Conservation (phyloP, 2,113 vertebrate genomes). For the Crypturellus undulatus region DNA sequence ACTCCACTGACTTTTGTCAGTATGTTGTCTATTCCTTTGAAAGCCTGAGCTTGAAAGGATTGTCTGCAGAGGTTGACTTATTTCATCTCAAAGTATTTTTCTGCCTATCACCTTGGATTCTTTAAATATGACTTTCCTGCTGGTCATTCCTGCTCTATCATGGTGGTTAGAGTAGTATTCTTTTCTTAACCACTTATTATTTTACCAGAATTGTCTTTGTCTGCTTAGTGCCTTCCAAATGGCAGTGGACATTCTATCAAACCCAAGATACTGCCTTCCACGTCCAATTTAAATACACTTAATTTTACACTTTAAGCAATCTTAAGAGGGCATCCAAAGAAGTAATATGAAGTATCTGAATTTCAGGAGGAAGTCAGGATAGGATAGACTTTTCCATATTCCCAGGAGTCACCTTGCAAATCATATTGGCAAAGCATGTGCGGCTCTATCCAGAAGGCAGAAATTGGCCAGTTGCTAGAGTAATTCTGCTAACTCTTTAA, state of each 20-base stretch:
- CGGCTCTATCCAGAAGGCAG: background rate
- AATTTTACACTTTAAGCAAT: background rate
- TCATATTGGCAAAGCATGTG: background rate
- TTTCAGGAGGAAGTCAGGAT: background rate
- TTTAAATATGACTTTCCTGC: background rate
- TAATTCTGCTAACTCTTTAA: background rate
- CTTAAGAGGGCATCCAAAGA: background rate
- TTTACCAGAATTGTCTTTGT: background rate
- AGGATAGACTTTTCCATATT: background rate
- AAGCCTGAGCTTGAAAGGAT: background rate
- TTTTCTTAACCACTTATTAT: background rate
- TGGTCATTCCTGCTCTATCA: background rate
- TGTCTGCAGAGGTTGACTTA: background rate
- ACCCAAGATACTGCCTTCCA: background rate
- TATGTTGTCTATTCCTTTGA: background rate
- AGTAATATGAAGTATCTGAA: background rate
- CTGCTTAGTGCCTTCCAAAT: background rate
- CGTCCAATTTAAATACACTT: background rate
- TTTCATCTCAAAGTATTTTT: background rate
- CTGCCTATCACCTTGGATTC: background rate
- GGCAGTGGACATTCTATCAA: background rate
- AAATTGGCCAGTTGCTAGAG: background rate
- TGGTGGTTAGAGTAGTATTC: background rate
- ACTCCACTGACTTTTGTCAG: background rate
- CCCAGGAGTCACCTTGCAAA: background rate